A percentile compares a stretch with the other conserved stretches of the same genome.
These are phyloP conservation scores for Prunella himalayana DNA, from an alignment of 2,113 vertebrate genomes.

Conservation along the genomic window DNA sequence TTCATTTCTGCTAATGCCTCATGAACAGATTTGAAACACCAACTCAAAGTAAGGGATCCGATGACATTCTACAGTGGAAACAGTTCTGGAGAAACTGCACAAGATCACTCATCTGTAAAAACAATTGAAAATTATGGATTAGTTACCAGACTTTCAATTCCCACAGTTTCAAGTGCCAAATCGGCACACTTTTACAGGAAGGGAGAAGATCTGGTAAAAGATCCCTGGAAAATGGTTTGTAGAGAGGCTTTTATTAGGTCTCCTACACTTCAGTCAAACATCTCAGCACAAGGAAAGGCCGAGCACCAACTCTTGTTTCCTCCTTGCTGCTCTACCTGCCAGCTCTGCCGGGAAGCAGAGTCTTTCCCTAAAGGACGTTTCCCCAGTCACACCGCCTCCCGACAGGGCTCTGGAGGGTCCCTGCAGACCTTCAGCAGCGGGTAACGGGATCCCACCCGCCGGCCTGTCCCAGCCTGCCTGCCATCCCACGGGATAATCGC, in stretches of 20 bases:
- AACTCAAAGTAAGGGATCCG: background rate
- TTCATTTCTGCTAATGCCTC: conserved; percentile 56
- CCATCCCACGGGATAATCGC: background rate
- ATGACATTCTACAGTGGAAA: background rate
- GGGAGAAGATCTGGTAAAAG: background rate
- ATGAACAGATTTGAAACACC: background rate
- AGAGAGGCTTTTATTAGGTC: background rate
- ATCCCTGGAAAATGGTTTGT: background rate
- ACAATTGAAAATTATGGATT: background rate
- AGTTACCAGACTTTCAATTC: background rate
- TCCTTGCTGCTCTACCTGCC: background rate
- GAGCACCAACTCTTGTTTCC: background rate
- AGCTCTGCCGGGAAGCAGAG: background rate
- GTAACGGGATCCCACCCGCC: background rate
- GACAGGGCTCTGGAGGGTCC: background rate
- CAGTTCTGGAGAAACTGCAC: background rate
- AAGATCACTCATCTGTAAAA: background rate
- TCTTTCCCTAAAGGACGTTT: rapidly evolving
- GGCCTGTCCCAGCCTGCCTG: background rate
- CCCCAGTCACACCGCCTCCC: background rate
- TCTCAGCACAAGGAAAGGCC: background rate
- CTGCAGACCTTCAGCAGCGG: background rate
- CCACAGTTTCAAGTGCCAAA: background rate
- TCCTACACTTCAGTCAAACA: background rate
- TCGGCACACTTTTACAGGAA: background rate